phyloP scores from a whole-genome alignment of 2,888 invertebrate species.

The Pristionchus exspectatus region DNA sequence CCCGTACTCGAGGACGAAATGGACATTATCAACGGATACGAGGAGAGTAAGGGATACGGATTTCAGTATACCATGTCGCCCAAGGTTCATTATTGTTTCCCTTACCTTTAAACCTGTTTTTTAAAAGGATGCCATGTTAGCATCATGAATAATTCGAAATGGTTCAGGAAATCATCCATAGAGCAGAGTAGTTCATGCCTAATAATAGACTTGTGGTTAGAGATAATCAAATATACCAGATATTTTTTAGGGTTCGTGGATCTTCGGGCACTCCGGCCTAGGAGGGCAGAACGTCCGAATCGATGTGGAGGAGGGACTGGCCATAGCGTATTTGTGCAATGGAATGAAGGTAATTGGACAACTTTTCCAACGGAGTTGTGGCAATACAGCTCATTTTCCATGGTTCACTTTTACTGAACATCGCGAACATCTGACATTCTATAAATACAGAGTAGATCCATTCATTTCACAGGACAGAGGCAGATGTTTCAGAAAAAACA shows the following conservation, averaged over 20 bases:
- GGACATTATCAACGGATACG: slow-evolving; percentile 69
- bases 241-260: slow-evolving; percentile 67
- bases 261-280: slow-evolving; percentile 71
- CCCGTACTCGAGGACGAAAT: slow-evolving; percentile 66
- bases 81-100: slow-evolving; percentile 56
- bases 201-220: no score
- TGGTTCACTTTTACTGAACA: no score
- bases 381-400: neutral
- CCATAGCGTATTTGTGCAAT: slow-evolving; percentile 69
- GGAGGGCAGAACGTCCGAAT: slow-evolving; percentile 72
- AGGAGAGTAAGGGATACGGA: slow-evolving; percentile 70
- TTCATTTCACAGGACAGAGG: no score
- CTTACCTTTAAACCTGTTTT: no score
- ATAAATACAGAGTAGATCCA: no score
- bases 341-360: slow-evolving; percentile 64
- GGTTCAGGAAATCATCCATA: no score
- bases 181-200: no score
- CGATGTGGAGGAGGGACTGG: slow-evolving; percentile 63
- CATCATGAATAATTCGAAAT: no score
- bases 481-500: neutral
- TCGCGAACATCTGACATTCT: no score
- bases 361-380: no score
- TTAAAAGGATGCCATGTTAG: no score
- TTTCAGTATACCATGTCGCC: slow-evolving; percentile 69
- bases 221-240: no score